Base-by-base conservation (phyloP, 2,797 vertebrate genomes). In the Scleropages formosus region DNA sequence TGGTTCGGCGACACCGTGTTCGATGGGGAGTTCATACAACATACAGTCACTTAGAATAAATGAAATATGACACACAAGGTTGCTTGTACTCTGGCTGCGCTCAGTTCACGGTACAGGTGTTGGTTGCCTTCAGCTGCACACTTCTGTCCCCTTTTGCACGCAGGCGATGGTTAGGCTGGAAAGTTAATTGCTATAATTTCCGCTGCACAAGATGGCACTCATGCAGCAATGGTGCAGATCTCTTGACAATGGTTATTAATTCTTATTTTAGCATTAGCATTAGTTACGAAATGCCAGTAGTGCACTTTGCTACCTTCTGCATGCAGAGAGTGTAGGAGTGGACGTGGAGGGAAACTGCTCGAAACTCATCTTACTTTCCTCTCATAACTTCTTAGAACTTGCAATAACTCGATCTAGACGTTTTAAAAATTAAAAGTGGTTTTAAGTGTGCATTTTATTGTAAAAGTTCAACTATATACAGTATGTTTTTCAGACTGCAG, bases 191-290 rank as follows among this genome's bases (percentile, higher is more conserved):
- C 65, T 16, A 22, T 49, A 61, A 68, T 75, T 62, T 68, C 24
- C 46, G 46, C 26, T 64, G 24, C 15, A 60, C 31, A 73, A 63
- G 39, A 62, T 47, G 44, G 22, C 58, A 62, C 27, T 75, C 46
- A 47, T 63, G 46, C 60, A 49, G 53, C 13, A 76, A 26, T 27
- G 31, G 58, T 9, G 39, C 22, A 20, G 24, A 47, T 44, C 18
- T 47, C 44, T 58, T 58, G 27, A 61, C 71, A 24, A 31, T 44
- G 59, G 67, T 76, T 39, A 69, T 76, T 63, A 62, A 69, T 70
- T 70, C 39, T n/a, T 75, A 69, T 71, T 69, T 62, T 76, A 62
- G 46, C 59, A 71, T 71, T 76, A 70, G 47, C 44, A 53, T 71
- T 31, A 71, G 68, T 63, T 76, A 60, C 66, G 63, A 71, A 31